Base-by-base conservation (phyloP, 2,797 vertebrate species). In the Ateles fusciceps region DNA sequence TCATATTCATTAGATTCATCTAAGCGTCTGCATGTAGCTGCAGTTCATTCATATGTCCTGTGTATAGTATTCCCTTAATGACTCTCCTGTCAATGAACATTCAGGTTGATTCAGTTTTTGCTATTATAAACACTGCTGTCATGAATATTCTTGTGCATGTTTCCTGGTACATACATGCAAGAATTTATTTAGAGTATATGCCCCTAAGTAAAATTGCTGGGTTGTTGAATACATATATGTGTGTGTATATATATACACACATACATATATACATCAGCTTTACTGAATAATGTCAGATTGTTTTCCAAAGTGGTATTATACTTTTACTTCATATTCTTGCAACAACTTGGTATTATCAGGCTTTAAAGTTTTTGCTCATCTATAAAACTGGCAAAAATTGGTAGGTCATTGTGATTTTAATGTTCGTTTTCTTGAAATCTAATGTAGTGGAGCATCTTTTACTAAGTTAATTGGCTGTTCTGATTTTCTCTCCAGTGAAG, bases 391-490 rank as follows among this genome's bases (percentile, higher is more conserved):
- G 30, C 59, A 78, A 83, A 52, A 91, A 72, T 71, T 84, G 28
- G 39, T 88, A 95, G 59, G 33, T 91, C n/a, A 78, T 17, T 89
- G 33, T 33, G 28, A 8, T 81, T 93, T 95, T 93, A 89, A 85
- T 76, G 28, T 95, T 95, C 12, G 83, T 76, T 89, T 84, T 96
- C 39, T 89, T 79, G 30, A 96, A 84, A 89, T 61, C 19, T 87
- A 61, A 72, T 52, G 2, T 84, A 8, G 17, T 93, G 33, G 59
- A 75, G 2, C 11, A 93, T 75, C 12, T 44, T 95, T 88, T 92
- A 61, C 68, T 88, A 79, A 86, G 46, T 75, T 94, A 44, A 59
- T 33, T 93, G 42, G 48, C 33, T 84, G 5, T 57, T 95, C 39
- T 85, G 52, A 91, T 91, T 96, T 93, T 48, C 74, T 91, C 61